A percentile compares a stretch with the other conserved stretches of the same genome.
Evolutionary conservation across 2,888 invertebrate species (phyloP).

Genomic region (Drosophila infuscata): DNA sequence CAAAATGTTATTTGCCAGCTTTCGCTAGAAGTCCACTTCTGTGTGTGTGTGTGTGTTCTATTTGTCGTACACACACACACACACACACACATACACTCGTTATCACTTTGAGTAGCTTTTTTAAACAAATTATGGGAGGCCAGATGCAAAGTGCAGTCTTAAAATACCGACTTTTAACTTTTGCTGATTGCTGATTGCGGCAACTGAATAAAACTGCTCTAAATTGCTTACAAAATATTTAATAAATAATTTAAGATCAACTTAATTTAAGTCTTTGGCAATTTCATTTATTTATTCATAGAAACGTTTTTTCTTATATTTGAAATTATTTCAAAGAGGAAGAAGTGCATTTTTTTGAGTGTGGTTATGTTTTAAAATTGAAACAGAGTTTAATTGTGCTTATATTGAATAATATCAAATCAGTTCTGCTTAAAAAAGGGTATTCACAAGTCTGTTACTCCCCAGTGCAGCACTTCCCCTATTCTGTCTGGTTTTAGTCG

Average conservation of each 20-base stretch:
- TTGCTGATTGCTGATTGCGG: neutral
- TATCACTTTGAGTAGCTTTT: constrained; percentile 11
- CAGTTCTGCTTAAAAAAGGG: constrained; percentile 2
- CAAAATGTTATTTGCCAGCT: constrained; percentile 63
- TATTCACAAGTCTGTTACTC: constrained; percentile 1
- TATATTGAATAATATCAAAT: too few species aligned
- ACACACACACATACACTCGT: constrained; percentile 5
- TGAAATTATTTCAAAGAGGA: too few species aligned
- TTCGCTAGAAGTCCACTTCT: constrained; percentile 7
- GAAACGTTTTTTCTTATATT: too few species aligned
- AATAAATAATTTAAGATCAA: neutral
- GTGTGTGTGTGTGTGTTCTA: constrained; percentile 9
- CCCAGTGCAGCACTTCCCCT: neutral
- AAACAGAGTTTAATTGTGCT: too few species aligned
- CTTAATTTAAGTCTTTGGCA: neutral
- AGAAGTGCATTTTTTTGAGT: too few species aligned
- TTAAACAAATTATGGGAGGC: neutral
- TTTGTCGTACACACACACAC: neutral
- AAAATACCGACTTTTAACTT: neutral
- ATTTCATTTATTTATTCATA: neutral
- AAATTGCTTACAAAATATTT: neutral
- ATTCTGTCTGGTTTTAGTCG: neutral
- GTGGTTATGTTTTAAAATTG: too few species aligned
- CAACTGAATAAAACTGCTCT: neutral
- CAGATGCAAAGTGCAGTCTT: neutral